A percentile compares a stretch with the other conserved stretches of the same genome.
Evolutionary conservation across 2,797 vertebrate species (phyloP).

Genomic region (Ctenopoma multispine): DNA sequence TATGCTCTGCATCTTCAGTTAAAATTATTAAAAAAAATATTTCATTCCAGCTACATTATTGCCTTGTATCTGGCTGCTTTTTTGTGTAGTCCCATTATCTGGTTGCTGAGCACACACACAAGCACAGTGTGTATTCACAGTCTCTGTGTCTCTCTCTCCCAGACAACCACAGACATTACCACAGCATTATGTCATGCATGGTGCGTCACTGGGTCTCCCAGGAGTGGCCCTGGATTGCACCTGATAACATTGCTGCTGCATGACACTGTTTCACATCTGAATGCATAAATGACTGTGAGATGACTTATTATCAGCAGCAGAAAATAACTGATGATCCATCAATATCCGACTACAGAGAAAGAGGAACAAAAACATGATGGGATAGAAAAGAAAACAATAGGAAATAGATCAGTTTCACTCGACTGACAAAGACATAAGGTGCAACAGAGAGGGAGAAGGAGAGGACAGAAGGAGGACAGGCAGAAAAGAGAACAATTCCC

Average conservation of each 20-base stretch:
- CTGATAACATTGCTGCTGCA: constrained; percentile 64
- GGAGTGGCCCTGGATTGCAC: constrained; percentile 70
- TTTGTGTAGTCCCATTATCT: constrained; percentile 28
- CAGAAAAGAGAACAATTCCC: constrained; percentile 59
- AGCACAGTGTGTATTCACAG: constrained; percentile 29
- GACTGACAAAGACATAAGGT: constrained; percentile 14
- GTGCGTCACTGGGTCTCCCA: constrained; percentile 78
- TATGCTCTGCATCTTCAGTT: neutral
- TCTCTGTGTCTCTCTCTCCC: constrained; percentile 37
- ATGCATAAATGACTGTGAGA: neutral
- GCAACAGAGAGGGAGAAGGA: constrained; percentile 18
- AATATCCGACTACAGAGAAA: neutral
- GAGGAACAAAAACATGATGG: neutral
- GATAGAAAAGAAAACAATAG: neutral
- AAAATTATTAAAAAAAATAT: constrained; percentile 16
- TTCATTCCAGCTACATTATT: constrained; percentile 22
- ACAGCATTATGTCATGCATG: constrained; percentile 72
- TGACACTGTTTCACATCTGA: constrained; percentile 48
- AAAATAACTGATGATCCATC: constrained; percentile 11
- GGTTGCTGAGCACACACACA: constrained; percentile 28
- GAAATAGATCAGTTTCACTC: constrained; percentile 12
- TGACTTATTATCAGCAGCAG: constrained; percentile 33
- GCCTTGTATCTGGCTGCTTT: constrained; percentile 27
- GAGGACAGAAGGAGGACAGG: constrained; percentile 48
- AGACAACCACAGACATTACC: constrained; percentile 65